These are phyloP conservation scores for Sesamia nonagrioides DNA, from an alignment of 1,140 invertebrate genomes.

Conservation along the genomic window DNA sequence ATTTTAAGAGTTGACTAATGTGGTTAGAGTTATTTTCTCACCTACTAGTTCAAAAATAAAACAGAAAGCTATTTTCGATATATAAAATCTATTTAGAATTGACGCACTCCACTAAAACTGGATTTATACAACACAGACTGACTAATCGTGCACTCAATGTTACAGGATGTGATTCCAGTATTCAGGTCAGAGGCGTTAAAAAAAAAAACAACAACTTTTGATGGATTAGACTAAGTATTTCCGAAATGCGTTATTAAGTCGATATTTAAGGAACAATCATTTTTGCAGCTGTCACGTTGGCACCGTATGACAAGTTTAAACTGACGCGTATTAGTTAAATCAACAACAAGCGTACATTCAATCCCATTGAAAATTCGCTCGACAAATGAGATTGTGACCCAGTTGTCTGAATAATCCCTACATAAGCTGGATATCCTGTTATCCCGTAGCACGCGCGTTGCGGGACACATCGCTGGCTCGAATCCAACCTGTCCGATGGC, in stretches of 20 bases:
- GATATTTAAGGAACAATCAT: neutral
- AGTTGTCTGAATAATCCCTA: conserved; percentile 52
- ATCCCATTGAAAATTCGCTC: conserved; percentile 41
- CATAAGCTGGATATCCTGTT: conserved; percentile 58
- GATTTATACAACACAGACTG: conserved; percentile 11
- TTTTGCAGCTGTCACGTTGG: neutral
- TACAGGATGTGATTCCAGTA: conserved; percentile 25
- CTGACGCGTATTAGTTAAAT: conserved; percentile 18
- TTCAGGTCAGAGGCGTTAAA: neutral
- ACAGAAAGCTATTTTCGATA: neutral
- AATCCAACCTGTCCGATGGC: conserved; percentile 55
- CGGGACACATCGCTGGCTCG: conserved; percentile 59
- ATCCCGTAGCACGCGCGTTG: conserved; percentile 46
- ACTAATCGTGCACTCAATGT: conserved; percentile 13
- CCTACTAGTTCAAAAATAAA: conserved; percentile 5
- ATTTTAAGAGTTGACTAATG: neutral
- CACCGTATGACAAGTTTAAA: conserved; percentile 2
- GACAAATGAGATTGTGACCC: conserved; percentile 50
- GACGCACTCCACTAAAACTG: conserved; percentile 7
- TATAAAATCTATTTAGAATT: conserved; percentile 3
- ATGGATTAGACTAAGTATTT: neutral
- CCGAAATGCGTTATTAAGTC: neutral
- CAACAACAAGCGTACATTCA: conserved; percentile 19
- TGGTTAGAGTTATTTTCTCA: neutral
- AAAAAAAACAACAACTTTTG: conserved; percentile 8